A percentile compares a stretch with the other conserved stretches of the same genome.
phyloP scores from a whole-genome alignment of 2,888 invertebrate genomes.

The Agrotis clavis region DNA sequence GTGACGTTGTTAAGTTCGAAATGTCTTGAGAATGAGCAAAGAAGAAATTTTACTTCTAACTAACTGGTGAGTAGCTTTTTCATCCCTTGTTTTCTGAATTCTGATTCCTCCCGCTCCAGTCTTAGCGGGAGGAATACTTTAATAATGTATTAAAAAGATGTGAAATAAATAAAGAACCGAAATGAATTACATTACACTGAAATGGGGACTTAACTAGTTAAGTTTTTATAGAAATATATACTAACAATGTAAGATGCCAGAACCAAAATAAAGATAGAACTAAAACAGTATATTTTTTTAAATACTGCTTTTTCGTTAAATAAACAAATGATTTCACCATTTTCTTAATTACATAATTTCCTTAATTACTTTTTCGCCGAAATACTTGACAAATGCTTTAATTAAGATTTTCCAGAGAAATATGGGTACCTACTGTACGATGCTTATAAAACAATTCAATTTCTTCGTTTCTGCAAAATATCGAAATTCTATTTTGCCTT shows the following conservation, averaged over 20 bases:
- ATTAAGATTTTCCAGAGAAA: constrained; percentile 8
- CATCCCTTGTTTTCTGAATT: too few species aligned
- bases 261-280: neutral
- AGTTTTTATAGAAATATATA: too few species aligned
- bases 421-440: neutral
- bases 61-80: neutral
- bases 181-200: too few species aligned
- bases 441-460: neutral
- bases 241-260: too few species aligned
- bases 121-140: too few species aligned
- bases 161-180: too few species aligned
- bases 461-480: constrained; percentile 17
- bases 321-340: neutral
- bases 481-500: constrained; percentile 21
- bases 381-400: constrained; percentile 17
- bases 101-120: too few species aligned
- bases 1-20: neutral
- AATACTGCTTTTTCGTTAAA: neutral
- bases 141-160: too few species aligned
- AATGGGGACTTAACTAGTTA: too few species aligned
- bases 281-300: too few species aligned
- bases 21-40: neutral
- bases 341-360: constrained; percentile 23
- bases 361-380: constrained; percentile 10
- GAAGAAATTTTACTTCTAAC: neutral